Base-by-base conservation (phyloP, 2,797 vertebrate species). In the Pangasius djambal region DNA sequence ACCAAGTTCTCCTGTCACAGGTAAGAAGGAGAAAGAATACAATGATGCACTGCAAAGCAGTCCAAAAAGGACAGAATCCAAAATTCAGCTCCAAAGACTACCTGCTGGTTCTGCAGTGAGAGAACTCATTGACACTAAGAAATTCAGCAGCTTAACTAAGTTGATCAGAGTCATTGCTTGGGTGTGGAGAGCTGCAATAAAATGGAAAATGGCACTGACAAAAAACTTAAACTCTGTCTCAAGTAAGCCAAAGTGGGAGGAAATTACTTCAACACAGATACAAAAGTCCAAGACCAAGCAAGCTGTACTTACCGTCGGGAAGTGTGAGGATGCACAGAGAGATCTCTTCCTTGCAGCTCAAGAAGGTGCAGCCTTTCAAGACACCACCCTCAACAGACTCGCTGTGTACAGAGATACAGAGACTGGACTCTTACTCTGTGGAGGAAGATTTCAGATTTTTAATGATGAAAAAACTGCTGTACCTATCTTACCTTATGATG, bases 171-270 rank as follows among this genome's bases (percentile, higher is more conserved):
- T 59, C 16, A 59, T 59, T 59, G 57, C 57, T 10, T 59, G 57
- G 57, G 18, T 59, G 18, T 59, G 57, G 57, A 59, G 57, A 20
- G 57, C 57, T 59, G 57, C 18, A 59, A 18, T 59, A 5, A 20
- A 59, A 59, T 59, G 57, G 18, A 2, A 48, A 25, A 12, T 13
- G 72, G 22, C 48, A 25, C 8, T 40, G 34, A 72, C 15, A 40
- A 72, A 72, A 6, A 40, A 44, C 44, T 44, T 44, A 44, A 44
- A 44, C 44, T 44, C 44, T 44, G 44, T 44, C 3, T 3, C 37
- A 20, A 22, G 72, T 16, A 75, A 74, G 10, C 50, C 50, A 52
- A 83, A 87, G 70, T 92, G 10, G 67, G 70, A 74, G 12, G 77
- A 86, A 83, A 72, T 70, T 86, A 59, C 52, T 4, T 79, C 50